Percentiles rank a stretch among this genome's conserved stretches.
These are phyloP conservation scores for Incurvaria masculella DNA, from an alignment of 2,888 invertebrate genomes.

Conservation along the genomic window DNA sequence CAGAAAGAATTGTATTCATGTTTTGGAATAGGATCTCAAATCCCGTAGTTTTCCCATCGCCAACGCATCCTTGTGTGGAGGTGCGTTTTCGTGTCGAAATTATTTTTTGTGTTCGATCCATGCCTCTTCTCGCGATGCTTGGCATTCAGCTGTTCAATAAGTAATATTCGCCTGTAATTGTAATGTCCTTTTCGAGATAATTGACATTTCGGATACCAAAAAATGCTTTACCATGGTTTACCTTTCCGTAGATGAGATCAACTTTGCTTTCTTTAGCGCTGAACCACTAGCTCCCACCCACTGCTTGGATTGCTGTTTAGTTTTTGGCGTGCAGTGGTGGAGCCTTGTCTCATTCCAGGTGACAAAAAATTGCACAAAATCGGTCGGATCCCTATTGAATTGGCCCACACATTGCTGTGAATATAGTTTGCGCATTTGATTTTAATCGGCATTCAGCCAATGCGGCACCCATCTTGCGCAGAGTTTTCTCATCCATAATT, in stretches of 20 bases:
- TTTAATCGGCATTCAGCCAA: background rate
- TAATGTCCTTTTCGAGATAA: too few species aligned
- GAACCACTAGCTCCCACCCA: constrained; percentile 1
- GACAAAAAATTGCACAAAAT: too few species aligned
- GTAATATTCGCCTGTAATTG: too few species aligned
- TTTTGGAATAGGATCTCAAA: constrained; percentile 5
- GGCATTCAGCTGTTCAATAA: too few species aligned
- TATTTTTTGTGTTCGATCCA: too few species aligned
- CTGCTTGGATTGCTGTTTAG: constrained; percentile 4
- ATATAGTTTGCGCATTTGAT: constrained; percentile 1
- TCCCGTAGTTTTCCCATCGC: constrained; percentile 5
- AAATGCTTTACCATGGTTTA: too few species aligned
- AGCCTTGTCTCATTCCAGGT: too few species aligned
- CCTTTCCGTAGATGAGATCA: too few species aligned
- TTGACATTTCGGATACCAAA: too few species aligned
- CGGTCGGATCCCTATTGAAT: background rate
- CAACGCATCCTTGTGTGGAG: constrained; percentile 1
- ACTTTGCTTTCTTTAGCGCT: constrained; percentile 5
- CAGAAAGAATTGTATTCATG: too few species aligned
- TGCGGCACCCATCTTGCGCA: constrained; percentile 3
- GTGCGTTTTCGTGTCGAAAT: too few species aligned
- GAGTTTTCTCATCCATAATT: constrained; percentile 1
- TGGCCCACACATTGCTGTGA: background rate
- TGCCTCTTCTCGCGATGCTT: too few species aligned
- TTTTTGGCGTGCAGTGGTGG: constrained; percentile 7